Evolutionary conservation across 1,140 invertebrate genomes (phyloP), one percentile per base, ranked within the genome.

Genomic region (Ooceraea biroi): DNA sequence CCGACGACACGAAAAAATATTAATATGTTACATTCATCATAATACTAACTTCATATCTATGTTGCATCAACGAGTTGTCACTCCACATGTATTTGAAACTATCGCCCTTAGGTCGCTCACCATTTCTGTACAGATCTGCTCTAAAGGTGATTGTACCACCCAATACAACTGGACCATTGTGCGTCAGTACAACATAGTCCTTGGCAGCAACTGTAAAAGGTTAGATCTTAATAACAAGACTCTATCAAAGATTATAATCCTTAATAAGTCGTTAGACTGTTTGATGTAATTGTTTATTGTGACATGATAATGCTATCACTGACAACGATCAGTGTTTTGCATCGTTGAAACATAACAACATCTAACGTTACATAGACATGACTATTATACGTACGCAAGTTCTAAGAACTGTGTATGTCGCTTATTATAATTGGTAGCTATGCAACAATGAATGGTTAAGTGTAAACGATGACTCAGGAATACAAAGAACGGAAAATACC

Each of bases 91-190:
- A 96, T 58, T 58, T 88, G 90, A 94, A 96, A 1, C 48, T 36
- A 36, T 88, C 44, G 92, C 94, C 58, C 85, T 12, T 12, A 17
- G 94, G 93, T 80, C 94, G 90, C 1, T 78, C 44, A 5, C 93
- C 94, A 80, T 94, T 83, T 50, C 91, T 91, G 60, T 92, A 93
- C 7, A 97, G 90, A 84, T 95, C 94, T n/a, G 96, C 96, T 88
- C 91, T 95, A 89, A 97, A 96, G 65, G 95, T 96, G 52, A 97
- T 95, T 78, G 95, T 95, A 11, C 95, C 96, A 46, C 96, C 96
- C 61, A 95, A 91, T n/a, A 97, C 95, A 30, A 95, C 95, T 82
- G 96, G 96, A 22, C 95, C 96, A 94, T 96, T 94, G 61, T 95
- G 95, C 0, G 91, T 91, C 48, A 96, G 84, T 83, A 85, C 91